Evolutionary conservation across 2,888 invertebrate genomes (phyloP).

Genomic region (Clusia tigrina): DNA sequence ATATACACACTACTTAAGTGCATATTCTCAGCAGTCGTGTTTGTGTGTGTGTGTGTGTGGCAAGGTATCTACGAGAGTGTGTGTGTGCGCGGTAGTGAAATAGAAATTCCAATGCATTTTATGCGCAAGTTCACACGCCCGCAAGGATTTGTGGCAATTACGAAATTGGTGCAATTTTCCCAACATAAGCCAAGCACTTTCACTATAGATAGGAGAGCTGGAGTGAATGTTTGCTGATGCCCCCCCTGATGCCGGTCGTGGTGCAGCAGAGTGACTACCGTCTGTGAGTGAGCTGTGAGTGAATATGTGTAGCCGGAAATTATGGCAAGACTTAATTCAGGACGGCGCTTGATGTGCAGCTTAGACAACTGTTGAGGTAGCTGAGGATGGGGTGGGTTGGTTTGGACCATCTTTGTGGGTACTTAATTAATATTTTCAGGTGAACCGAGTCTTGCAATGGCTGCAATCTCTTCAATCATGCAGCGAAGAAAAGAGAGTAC

Average conservation of each 20-base stretch:
- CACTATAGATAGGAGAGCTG: slow-evolving; percentile 17
- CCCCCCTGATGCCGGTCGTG: slow-evolving; percentile 26
- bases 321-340: neutral
- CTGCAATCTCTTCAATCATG: no score
- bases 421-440: no score
- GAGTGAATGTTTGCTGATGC: slow-evolving; percentile 20
- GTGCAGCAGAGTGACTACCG: no score
- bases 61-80: slow-evolving; percentile 26
- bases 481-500: no score
- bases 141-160: slow-evolving; percentile 26
- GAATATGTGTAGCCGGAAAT: slow-evolving; percentile 23
- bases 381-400: no score
- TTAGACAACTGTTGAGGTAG: neutral
- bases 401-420: no score
- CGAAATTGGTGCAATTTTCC: slow-evolving; percentile 28
- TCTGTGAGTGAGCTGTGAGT: slow-evolving; percentile 23
- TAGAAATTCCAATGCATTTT: slow-evolving; percentile 24
- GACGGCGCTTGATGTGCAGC: neutral
- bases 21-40: no score
- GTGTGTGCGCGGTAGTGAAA: slow-evolving; percentile 11
- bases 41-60: no score
- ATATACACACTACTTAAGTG: no score
- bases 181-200: slow-evolving; percentile 33
- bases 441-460: no score
- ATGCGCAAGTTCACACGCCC: slow-evolving; percentile 44